Conservation (phyloP, 2,797 vertebrate genomes). For the Odontamblyopus lacepedii region DNA sequence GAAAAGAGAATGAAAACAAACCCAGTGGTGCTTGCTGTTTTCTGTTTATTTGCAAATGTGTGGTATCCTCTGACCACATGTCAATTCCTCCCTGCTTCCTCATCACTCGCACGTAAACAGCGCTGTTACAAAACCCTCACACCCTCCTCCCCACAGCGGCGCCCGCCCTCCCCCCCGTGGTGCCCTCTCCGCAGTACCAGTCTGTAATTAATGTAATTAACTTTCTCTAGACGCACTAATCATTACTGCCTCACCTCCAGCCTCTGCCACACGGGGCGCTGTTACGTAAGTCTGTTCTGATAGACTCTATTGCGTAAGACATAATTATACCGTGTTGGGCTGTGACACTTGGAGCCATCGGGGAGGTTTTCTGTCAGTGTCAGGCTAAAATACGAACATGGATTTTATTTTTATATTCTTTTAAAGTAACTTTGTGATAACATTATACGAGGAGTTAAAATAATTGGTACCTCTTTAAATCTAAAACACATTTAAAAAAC, state of each 20-base stretch:
- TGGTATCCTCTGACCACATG: no score
- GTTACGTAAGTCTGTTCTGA: slow-evolving; percentile 42
- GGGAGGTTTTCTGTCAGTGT: not conserved
- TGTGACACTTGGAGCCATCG: not conserved
- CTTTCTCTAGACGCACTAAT: slow-evolving; percentile 56
- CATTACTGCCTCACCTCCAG: slow-evolving; percentile 55
- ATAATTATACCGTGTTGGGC: slow-evolving; percentile 11
- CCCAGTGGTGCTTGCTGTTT: no score
- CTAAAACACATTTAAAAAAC: no score
- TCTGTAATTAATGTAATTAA: slow-evolving; percentile 60
- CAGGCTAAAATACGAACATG: not conserved
- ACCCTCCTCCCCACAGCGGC: not conserved
- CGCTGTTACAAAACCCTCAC: not conserved
- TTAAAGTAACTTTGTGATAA: no score
- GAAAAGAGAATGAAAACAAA: no score
- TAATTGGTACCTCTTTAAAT: no score
- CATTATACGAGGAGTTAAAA: no score
- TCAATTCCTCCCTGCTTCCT: no score
- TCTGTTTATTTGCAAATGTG: no score
- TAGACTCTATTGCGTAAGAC: slow-evolving; percentile 57
- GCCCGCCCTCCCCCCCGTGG: not conserved
- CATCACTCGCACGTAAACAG: not conserved
- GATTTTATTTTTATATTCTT: not conserved
- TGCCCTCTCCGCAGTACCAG: not conserved
- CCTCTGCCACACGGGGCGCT: slow-evolving; percentile 19